Conservation (phyloP, 2,797 vertebrate genomes). For the Trichosurus vulpecula region DNA sequence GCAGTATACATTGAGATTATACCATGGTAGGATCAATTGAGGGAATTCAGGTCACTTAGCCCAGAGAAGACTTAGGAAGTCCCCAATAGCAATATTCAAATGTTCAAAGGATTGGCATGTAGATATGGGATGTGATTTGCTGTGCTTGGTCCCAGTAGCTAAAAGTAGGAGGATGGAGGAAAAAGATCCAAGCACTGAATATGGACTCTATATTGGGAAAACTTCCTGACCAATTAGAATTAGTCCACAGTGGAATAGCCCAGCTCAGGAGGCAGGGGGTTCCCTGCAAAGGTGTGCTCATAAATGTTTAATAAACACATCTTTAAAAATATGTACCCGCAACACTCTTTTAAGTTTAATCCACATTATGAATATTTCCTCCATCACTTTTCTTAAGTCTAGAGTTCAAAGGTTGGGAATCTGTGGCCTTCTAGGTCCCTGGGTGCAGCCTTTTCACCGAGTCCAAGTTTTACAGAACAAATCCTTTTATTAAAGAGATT, state of each 20-base stretch:
- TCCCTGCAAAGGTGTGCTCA: not conserved
- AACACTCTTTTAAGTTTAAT: not conserved
- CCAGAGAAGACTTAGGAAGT: not conserved
- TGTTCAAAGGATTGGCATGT: not conserved
- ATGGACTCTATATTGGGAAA: not conserved
- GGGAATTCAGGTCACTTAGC: not conserved
- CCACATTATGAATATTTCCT: not conserved
- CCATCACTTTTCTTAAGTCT: not conserved
- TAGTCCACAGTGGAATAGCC: not conserved
- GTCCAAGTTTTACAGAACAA: too few relatives aligned
- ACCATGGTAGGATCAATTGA: not conserved
- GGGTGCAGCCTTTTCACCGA: too few relatives aligned
- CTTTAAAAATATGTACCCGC: not conserved
- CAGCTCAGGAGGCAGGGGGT: not conserved
- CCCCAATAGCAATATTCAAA: not conserved
- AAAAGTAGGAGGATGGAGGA: not conserved
- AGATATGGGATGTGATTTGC: not conserved
- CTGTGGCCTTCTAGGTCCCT: too few relatives aligned
- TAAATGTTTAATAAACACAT: not conserved
- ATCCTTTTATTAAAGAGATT: too few relatives aligned
- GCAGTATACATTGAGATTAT: not conserved
- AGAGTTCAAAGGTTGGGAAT: too few relatives aligned
- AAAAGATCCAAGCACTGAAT: not conserved
- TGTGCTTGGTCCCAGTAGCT: not conserved
- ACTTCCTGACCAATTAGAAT: not conserved